Evolutionary conservation across 2,888 invertebrate species (phyloP), one percentile per base, ranked within the genome.

Genomic region (Mamestra brassicae): DNA sequence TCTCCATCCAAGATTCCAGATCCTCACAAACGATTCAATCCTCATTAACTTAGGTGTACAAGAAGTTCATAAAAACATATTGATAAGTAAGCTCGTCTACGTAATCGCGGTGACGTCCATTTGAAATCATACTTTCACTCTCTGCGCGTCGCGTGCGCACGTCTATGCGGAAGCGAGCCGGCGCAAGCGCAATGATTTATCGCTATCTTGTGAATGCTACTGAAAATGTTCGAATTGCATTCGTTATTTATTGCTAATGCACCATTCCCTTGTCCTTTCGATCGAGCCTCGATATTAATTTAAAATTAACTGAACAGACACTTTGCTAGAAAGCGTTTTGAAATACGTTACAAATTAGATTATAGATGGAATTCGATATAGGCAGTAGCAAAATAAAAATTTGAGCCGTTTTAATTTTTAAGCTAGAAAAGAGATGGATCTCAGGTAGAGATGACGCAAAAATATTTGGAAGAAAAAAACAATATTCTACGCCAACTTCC

Each of bases 61-160:
- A 38, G 11, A 73, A 36, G 3, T 54, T 54, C 26, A 47, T 55
- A 55, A 60, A 57, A 69, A 4, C 15, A 55, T 60, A 70, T 69
- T 76, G 64, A 83, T 80, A 72, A 71, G 64, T 57, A 75, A 67
- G 50, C 7, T 71, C 57, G 42, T 72, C 81, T 80, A 86, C 89
- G 90, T 91, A 92, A 91, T 89, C 86, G 70, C 73, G 81, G 85
- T 92, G 92, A 92, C 92, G 92, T 90, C 80, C 85, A 90, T 90
- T 91, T 90, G 87, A 89, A 91, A 90, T 87, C 82, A 86, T 88
- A 91, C 93, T 93, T 93, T 93, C 93, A 93, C 93, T 93, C 89
- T 92, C 91, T 83, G 82, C 81, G 85, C 80, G 76, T 79, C 80
- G 79, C 86, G 86, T 83, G 83, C 79, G 85, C 85, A 62, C 74